These are phyloP conservation scores for Caenorhabditis macrosperma DNA, from an alignment of 2,888 invertebrate genomes.

Conservation along the genomic window DNA sequence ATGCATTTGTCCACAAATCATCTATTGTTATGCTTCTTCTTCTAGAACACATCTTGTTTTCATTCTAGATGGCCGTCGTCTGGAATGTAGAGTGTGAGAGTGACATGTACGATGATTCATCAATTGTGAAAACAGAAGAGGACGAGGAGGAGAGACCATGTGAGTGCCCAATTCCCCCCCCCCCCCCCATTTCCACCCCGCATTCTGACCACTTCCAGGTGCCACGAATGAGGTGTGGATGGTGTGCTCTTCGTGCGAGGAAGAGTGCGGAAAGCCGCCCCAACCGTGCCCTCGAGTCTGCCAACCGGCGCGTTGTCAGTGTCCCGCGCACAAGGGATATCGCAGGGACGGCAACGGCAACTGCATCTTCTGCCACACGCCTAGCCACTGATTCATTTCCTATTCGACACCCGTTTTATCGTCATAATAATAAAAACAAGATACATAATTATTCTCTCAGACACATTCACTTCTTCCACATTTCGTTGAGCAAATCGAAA, in stretches of 20 bases:
- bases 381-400: constrained; percentile 12
- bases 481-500: constrained; percentile 67
- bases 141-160: constrained; percentile 27
- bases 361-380: constrained; percentile 54
- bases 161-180: too few species aligned
- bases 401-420: constrained; percentile 8
- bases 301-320: constrained; percentile 66
- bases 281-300: constrained; percentile 60
- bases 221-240: constrained; percentile 65
- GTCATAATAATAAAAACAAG: neutral
- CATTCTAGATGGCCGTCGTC: constrained; percentile 24
- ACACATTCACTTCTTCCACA: constrained; percentile 65
- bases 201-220: constrained; percentile 24
- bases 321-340: constrained; percentile 68
- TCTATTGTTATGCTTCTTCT: neutral
- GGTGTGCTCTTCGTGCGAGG: constrained; percentile 66
- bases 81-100: constrained; percentile 41
- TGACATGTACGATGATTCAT: constrained; percentile 56
- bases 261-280: constrained; percentile 56
- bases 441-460: neutral
- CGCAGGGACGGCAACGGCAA: constrained; percentile 49
- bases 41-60: constrained; percentile 23
- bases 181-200: too few species aligned
- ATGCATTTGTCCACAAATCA: neutral
- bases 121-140: constrained; percentile 37